Evolutionary conservation across 2,113 vertebrate species (phyloP), one percentile per base, ranked within the genome.

Genomic region (Bubo scandiacus): DNA sequence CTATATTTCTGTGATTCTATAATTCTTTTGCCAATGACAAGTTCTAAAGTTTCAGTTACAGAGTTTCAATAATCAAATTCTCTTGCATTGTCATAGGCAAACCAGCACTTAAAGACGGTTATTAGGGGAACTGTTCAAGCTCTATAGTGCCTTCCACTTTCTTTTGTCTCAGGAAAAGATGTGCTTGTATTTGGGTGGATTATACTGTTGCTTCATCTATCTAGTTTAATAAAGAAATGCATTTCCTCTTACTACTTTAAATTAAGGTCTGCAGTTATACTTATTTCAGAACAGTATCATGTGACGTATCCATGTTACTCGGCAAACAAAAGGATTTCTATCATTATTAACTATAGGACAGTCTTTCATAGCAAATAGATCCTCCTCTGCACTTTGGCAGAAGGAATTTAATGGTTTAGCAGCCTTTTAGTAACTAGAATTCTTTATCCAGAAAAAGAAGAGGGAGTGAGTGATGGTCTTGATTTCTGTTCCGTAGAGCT

Each of bases 251-350:
- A 61, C 14, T 66, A 4, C 83, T 75, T 81, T 40, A 86, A 92
- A 30, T 77, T 32, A 61, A 80, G 11, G 7, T 68, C 36, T 91
- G 36, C 6, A 16, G 15, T 57, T 91, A 7, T 11, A 1, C 12
- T 71, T 84, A 52, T 34, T 88, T 94, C 57, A 67, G n/a, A 90
- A 38, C 26, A 57, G 6, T 42, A 26, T 51, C 7, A 10, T 20
- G 29, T 71, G 23, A 61, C 0, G 0, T 68, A 54, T 40, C 25
- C 27, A 29, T 20, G n/a, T n/a, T 79, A 68, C 34, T 77, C 6
- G 16, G 17, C 49, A 70, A 82, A 47, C 6, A 34, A 61, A 91
- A 63, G 17, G 19, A 36, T 82, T 86, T 93, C 4, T 75, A 1
- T 49, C 2, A 8, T 85, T 91, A 57, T 43, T 73, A 62, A 54